phyloP scores from a whole-genome alignment of 2,113 vertebrate genomes.

The Oncorhynchus kisutch region DNA sequence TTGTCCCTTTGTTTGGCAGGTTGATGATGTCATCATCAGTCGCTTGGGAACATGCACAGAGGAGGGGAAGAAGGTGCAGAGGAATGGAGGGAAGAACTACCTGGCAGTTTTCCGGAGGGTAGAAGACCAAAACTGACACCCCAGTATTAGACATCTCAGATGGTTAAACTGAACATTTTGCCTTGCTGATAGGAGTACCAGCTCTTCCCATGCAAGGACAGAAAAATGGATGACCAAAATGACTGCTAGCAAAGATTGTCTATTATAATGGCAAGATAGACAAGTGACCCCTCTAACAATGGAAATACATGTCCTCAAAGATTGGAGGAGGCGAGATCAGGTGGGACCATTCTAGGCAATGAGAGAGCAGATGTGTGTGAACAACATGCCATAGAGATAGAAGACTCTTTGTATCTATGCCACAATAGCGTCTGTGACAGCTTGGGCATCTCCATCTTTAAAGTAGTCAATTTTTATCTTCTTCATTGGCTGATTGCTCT shows the following conservation, averaged over 20 bases:
- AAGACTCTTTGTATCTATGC: no score
- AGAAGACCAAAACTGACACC: conserved; percentile 57
- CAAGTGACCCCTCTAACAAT: no score
- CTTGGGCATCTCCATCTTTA: no score
- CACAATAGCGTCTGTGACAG: no score
- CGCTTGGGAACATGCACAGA: conserved; percentile 85
- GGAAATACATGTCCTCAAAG: no score
- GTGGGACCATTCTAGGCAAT: no score
- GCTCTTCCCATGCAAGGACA: neutral
- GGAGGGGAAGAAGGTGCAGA: conserved; percentile 90
- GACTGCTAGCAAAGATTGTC: neutral
- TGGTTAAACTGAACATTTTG: neutral
- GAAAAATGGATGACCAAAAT: neutral
- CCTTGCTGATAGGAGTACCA: neutral
- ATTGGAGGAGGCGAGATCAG: no score
- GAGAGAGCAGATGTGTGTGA: no score
- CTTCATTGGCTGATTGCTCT: no score
- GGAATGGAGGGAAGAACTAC: conserved; percentile 84
- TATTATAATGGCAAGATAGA: no score
- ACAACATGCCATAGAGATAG: no score
- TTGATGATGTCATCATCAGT: conserved; percentile 76
- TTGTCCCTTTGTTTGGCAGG: conserved; percentile 58
- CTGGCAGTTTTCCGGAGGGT: conserved; percentile 83
- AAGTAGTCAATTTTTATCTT: no score
- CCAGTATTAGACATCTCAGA: neutral